phyloP scores from a whole-genome alignment of 2,888 invertebrate genomes.

The Dicyrtoma fusca region DNA sequence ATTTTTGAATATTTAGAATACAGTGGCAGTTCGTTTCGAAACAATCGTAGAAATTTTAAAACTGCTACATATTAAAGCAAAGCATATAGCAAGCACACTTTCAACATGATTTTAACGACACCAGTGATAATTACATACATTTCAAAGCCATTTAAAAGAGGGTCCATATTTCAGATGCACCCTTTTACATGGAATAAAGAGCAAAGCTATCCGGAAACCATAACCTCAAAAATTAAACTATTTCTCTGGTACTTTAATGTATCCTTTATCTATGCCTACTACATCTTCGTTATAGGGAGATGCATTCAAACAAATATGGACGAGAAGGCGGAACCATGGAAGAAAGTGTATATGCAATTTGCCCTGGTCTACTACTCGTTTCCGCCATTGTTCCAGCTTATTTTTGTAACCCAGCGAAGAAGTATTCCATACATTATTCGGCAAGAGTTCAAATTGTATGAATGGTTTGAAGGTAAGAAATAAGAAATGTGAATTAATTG shows the following conservation, averaged over 20 bases:
- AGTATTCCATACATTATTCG: too few relatives aligned
- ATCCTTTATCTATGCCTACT: background rate
- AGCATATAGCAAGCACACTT: too few relatives aligned
- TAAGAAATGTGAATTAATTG: too few relatives aligned
- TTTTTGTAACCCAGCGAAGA: too few relatives aligned
- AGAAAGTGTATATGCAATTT: constrained; percentile 16
- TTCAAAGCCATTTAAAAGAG: background rate
- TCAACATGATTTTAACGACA: constrained; percentile 2
- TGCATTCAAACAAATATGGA: background rate
- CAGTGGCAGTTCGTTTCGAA: too few relatives aligned
- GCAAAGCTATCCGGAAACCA: background rate
- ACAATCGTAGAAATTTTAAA: too few relatives aligned
- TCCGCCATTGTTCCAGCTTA: background rate
- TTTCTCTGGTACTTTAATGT: background rate
- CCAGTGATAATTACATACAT: background rate
- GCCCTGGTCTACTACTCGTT: background rate
- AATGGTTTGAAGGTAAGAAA: too few relatives aligned
- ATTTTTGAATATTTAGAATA: too few relatives aligned
- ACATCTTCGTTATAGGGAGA: background rate
- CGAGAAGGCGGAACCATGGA: too few relatives aligned
- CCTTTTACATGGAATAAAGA: constrained; percentile 11
- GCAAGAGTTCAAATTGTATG: too few relatives aligned
- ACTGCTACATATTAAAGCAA: background rate
- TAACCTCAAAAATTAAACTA: background rate
- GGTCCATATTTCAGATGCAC: background rate